Base-by-base conservation (phyloP, 2,888 invertebrate species). In the Diarsia brunnea region DNA sequence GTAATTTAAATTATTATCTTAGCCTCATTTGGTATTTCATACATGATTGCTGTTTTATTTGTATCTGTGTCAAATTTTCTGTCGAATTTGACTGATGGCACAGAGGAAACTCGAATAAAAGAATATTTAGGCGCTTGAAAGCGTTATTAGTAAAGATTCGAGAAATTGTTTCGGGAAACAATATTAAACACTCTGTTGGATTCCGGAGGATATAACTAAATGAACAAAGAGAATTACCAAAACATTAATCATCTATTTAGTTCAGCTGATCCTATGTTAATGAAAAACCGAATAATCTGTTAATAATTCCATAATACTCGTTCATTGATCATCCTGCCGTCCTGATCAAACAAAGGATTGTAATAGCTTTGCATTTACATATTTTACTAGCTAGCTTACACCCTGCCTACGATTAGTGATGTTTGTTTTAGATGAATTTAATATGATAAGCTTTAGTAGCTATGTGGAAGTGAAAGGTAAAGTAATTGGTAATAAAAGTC, bases 281-380 rank as follows among this genome's bases (percentile, higher is more conserved):
- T 78, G 61, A 67, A 74, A 74, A 31, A 75, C 75, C 12, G 75
- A 51, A 43, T 79, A 81, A 81, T 67, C 66, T 47, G 75, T 63
- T 78, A 67, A 81, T 75, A 66, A 66, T 51, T n/a, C 43, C 53
- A 47, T 73, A 81, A 74, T 67, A 49, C 67, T 49, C 43, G 55
- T 78, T 81, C 66, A 63, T 67, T 67, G 61, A 67, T 55, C 64
- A 45, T 78, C 55, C 49, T 58, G 53, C 66, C 45, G 19, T 74
- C 66, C 78, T 75, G 75, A 81, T 81, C 75, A 78, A 74, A 81
- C 78, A 78, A 67, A 74, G 81, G 66, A 53, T 53, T 19, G 24
- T 74, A 61, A 63, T 74, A 74, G 61, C 47, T 66, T 24, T 63
- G 38, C 24, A 67, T 78, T 74, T 31, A n/a, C 51, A 79, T 79